Evolutionary conservation across 1,140 invertebrate species (phyloP).

Genomic region (Drosophila triauraria): DNA sequence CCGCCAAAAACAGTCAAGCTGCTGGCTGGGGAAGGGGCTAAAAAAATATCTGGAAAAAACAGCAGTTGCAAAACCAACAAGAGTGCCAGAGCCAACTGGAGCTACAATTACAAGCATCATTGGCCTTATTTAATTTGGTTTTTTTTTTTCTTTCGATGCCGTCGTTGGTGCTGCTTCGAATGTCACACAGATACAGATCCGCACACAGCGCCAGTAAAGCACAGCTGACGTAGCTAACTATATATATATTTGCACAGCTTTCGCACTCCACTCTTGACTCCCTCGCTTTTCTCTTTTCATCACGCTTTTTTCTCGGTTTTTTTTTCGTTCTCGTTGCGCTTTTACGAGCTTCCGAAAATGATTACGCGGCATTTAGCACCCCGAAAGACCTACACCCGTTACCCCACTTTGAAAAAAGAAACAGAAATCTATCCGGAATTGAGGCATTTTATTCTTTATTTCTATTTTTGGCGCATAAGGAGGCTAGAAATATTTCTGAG

Average conservation of each 20-base stretch:
- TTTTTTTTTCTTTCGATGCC: slow-evolving; percentile 36
- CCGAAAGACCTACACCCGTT: slow-evolving; percentile 9
- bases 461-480: slow-evolving; percentile 42
- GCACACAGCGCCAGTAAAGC: slow-evolving; percentile 4
- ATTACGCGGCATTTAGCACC: slow-evolving; percentile 74
- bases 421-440: slow-evolving; percentile 21
- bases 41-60: slow-evolving; percentile 8
- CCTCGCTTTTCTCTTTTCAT: background rate
- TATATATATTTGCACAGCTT: slow-evolving; percentile 72
- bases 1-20: slow-evolving; percentile 24
- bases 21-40: background rate
- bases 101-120: slow-evolving; percentile 81
- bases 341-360: slow-evolving; percentile 73
- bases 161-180: slow-evolving; percentile 47
- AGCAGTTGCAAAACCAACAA: slow-evolving; percentile 53
- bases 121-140: slow-evolving; percentile 71
- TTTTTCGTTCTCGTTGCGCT: slow-evolving; percentile 39
- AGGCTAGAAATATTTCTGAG: slow-evolving; percentile 28
- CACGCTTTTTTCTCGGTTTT: background rate
- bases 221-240: slow-evolving; percentile 63
- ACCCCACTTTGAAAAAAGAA: slow-evolving; percentile 7
- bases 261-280: slow-evolving; percentile 49
- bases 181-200: slow-evolving; percentile 41
- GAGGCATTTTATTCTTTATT: slow-evolving; percentile 28
- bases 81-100: slow-evolving; percentile 45